A percentile compares a stretch with the other conserved stretches of the same genome.
These are phyloP conservation scores for Oxystoma pomonae DNA, from an alignment of 2,888 invertebrate genomes.

Conservation along the genomic window DNA sequence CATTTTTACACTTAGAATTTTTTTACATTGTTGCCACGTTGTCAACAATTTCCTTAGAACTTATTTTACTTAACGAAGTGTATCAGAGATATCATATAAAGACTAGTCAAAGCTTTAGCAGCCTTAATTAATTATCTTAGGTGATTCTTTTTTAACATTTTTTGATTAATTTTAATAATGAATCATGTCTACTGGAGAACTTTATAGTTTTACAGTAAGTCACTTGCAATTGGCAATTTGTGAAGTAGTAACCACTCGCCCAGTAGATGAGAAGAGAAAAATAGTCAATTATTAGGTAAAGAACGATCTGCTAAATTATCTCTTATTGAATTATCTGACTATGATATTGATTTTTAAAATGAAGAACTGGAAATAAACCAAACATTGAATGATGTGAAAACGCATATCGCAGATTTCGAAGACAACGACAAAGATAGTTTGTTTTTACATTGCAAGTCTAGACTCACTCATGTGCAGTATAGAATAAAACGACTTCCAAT, in stretches of 20 bases:
- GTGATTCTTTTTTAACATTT: no score
- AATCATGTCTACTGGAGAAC: no score
- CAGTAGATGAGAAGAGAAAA: conserved; percentile 11
- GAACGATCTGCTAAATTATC: conserved; percentile 1
- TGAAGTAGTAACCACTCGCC: background rate
- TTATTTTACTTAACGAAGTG: no score
- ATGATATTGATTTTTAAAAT: background rate
- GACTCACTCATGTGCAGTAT: conserved; percentile 3
- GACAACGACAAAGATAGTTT: conserved; percentile 3
- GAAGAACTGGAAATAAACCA: background rate
- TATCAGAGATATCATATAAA: no score
- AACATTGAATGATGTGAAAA: background rate
- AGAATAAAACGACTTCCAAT: conserved; percentile 4
- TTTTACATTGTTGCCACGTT: no score
- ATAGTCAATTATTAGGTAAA: conserved; percentile 12
- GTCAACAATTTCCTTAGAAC: no score
- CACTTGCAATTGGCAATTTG: background rate
- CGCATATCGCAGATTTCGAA: conserved; percentile 1
- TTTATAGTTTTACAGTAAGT: conserved; percentile 4
- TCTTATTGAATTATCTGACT: background rate
- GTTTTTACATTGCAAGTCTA: conserved; percentile 6
- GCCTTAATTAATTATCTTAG: no score
- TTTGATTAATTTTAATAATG: no score
- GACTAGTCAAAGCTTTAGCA: no score
- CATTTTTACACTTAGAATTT: no score